A percentile compares a stretch with the other conserved stretches of the same genome.
Conservation (phyloP, 53 echinoderm and acorn worm species). For the Hippasteria phrygiana region DNA sequence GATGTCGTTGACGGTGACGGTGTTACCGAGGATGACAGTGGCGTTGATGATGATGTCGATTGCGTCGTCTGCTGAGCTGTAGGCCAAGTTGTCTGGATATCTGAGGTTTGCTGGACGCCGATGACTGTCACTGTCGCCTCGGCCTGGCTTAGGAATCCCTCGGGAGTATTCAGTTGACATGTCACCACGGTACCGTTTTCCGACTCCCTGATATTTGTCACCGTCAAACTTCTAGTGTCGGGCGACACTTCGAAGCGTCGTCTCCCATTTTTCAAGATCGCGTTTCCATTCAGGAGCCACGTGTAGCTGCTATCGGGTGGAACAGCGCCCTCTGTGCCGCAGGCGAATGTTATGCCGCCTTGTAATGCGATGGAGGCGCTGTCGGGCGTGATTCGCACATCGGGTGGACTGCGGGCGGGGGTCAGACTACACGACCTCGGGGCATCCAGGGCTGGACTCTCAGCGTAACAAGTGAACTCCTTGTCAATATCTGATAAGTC, state of each 20-base stretch:
- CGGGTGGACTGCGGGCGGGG: slow-evolving; percentile 29
- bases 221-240: slow-evolving; percentile 23
- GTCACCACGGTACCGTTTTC: slow-evolving; percentile 51
- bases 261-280: neutral
- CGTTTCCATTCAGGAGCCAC: slow-evolving; percentile 61
- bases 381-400: slow-evolving; percentile 47
- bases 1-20: neutral
- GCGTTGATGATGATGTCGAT: neutral
- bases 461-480: slow-evolving; percentile 64
- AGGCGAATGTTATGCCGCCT: slow-evolving; percentile 57
- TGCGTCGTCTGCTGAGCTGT: neutral
- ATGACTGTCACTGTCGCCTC: slow-evolving; percentile 26
- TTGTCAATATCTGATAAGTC: slow-evolving; percentile 32
- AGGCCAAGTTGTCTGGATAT: neutral
- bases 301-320: neutral
- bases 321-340: slow-evolving; percentile 6
- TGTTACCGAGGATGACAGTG: neutral
- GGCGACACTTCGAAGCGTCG: slow-evolving; percentile 24
- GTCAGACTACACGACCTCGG: slow-evolving; percentile 44
- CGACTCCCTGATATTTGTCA: neutral
- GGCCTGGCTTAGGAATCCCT: slow-evolving; percentile 34
- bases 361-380: neutral
- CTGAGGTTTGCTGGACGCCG: neutral
- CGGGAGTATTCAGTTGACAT: slow-evolving; percentile 45
- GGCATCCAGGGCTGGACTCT: slow-evolving; percentile 55